These are phyloP conservation scores for Idris sp. DNA, from an alignment of 1,140 invertebrate species.

Conservation along the genomic window DNA sequence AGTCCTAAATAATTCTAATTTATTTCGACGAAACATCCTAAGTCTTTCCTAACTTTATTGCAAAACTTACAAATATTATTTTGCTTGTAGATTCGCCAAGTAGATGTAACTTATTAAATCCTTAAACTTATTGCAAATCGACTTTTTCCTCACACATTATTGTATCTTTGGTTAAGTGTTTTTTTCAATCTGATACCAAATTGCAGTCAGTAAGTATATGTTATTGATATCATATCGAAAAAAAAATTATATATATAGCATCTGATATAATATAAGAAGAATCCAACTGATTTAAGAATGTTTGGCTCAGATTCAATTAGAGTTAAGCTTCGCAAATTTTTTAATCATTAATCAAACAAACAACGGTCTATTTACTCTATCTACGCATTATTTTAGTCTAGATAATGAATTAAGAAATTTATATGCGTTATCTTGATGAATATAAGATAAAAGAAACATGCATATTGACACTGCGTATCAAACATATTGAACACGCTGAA, in stretches of 20 bases:
- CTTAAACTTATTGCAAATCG: slow-evolving; percentile 57
- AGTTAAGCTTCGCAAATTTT: slow-evolving; percentile 33
- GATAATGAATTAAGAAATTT: too few species aligned
- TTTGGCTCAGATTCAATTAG: slow-evolving; percentile 53
- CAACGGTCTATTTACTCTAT: slow-evolving; percentile 8
- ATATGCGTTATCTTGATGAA: too few species aligned
- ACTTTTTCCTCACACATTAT: slow-evolving; percentile 17
- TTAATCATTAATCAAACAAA: slow-evolving; percentile 41
- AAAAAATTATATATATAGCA: slow-evolving; percentile 42
- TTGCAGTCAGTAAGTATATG: slow-evolving; percentile 31
- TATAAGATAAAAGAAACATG: too few species aligned
- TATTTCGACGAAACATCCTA: too few species aligned
- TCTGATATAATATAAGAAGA: too few species aligned
- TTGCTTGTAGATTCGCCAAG: slow-evolving; percentile 29
- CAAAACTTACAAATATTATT: too few species aligned
- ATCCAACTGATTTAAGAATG: slow-evolving; percentile 36
- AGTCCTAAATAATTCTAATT: too few species aligned
- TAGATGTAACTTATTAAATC: slow-evolving; percentile 25
- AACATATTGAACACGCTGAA: too few species aligned
- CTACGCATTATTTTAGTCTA: too few species aligned
- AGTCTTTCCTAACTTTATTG: too few species aligned
- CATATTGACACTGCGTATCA: too few species aligned
- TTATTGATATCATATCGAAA: slow-evolving; percentile 21
- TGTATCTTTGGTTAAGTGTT: slow-evolving; percentile 13
- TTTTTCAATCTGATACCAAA: slow-evolving; percentile 27